Percentiles rank a stretch among this genome's conserved stretches.
These are phyloP conservation scores for Brevipalpus yothersi DNA, from an alignment of 1,140 invertebrate genomes.

Conservation along the genomic window DNA sequence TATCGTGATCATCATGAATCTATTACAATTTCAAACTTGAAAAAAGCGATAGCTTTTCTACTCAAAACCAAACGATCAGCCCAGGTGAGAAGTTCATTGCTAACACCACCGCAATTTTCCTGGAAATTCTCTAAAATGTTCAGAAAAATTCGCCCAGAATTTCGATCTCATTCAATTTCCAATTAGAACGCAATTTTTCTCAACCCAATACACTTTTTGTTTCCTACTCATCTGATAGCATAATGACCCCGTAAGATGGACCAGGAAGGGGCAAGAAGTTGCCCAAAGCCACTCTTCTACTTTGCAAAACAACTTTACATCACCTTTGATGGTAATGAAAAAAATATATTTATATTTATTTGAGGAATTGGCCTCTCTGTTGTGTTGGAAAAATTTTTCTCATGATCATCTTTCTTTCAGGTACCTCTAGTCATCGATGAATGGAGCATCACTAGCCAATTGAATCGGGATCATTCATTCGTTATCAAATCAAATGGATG, in stretches of 20 bases:
- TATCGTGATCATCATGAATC: slow-evolving; percentile 3
- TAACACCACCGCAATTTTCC: background rate
- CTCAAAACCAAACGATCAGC: slow-evolving; percentile 2
- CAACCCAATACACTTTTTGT: too few species aligned
- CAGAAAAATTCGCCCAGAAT: background rate
- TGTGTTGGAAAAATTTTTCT: too few species aligned
- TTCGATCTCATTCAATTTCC: background rate
- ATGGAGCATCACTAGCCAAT: slow-evolving; percentile 1
- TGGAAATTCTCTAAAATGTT: background rate
- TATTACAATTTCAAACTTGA: slow-evolving; percentile 2
- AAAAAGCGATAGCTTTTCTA: background rate
- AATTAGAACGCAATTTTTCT: too few species aligned
- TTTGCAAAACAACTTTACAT: too few species aligned
- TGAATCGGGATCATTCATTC: slow-evolving; percentile 5
- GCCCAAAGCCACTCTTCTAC: background rate
- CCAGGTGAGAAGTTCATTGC: background rate
- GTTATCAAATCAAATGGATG: slow-evolving; percentile 2
- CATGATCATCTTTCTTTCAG: too few species aligned
- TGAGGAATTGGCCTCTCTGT: too few species aligned
- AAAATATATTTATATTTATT: background rate
- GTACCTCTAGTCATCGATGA: slow-evolving; percentile 3
- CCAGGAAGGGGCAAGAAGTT: slow-evolving; percentile 1
- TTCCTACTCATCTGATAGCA: background rate
- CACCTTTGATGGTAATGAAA: background rate
- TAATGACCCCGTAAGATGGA: background rate